These are phyloP conservation scores for Eueremaeus valkanovi DNA, from an alignment of 2,888 invertebrate species.

Conservation along the genomic window DNA sequence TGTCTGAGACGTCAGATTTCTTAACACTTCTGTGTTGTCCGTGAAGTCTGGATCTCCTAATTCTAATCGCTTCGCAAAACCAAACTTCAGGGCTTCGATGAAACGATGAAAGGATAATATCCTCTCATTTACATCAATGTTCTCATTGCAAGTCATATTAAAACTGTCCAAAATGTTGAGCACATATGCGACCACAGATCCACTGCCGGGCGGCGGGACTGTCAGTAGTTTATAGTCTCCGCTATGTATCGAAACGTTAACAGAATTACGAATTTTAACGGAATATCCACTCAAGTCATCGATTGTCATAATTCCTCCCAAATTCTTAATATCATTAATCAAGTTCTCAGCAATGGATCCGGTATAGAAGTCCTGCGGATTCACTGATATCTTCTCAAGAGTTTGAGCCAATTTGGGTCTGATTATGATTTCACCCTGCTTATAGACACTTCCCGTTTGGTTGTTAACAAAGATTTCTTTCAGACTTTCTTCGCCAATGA, in stretches of 20 bases:
- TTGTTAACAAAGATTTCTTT: constrained; percentile 58
- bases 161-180: constrained; percentile 58
- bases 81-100: constrained; percentile 85
- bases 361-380: constrained; percentile 62
- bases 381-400: constrained; percentile 65
- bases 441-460: constrained; percentile 61
- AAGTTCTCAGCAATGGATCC: constrained; percentile 32
- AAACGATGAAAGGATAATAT: constrained; percentile 68
- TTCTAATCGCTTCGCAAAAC: constrained; percentile 75
- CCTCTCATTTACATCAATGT: constrained; percentile 35
- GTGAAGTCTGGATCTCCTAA: constrained; percentile 64
- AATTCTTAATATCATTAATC: neutral
- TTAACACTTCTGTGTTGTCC: neutral
- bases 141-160: constrained; percentile 40
- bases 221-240: constrained; percentile 54
- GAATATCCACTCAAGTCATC: constrained; percentile 68
- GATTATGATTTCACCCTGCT: constrained; percentile 63
- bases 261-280: constrained; percentile 30
- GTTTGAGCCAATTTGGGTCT: constrained; percentile 66
- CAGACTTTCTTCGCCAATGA: constrained; percentile 55
- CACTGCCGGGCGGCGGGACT: constrained; percentile 41
- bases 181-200: constrained; percentile 64
- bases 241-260: constrained; percentile 8
- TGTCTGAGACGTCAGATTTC: constrained; percentile 5
- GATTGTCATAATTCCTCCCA: constrained; percentile 67